Evolutionary conservation across 2,888 invertebrate species (phyloP).

Genomic region (Drosophila kambysellisi): DNA sequence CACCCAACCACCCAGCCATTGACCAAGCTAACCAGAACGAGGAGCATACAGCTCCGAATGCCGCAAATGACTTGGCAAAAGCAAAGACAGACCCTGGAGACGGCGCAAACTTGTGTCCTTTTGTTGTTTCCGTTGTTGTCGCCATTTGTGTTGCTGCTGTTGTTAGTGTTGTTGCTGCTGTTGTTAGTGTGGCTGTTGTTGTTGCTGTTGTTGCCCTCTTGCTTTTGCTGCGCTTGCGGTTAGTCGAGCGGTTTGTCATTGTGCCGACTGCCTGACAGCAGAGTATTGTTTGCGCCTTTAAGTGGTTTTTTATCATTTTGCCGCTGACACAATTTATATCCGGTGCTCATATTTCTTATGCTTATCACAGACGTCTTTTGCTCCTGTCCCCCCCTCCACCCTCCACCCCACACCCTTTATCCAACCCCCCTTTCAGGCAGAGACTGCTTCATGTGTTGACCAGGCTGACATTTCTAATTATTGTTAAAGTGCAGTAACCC

Average conservation of each 20-base stretch:
- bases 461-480: conserved; percentile 66
- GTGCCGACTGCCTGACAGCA: conserved; percentile 69
- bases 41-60: conserved; percentile 55
- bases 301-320: conserved; percentile 84
- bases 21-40: conserved; percentile 7
- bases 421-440: not conserved
- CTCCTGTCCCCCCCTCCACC: not conserved
- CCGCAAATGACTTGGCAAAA: conserved; percentile 77
- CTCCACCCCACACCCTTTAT: not conserved
- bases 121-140: conserved; percentile 75
- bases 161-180: conserved; percentile 23
- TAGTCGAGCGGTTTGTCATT: conserved; percentile 81
- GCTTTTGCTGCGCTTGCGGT: conserved; percentile 71
- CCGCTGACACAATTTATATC: conserved; percentile 85
- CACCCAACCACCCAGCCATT: conserved; percentile 7
- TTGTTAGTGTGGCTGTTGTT: conserved; percentile 37
- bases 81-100: conserved; percentile 54
- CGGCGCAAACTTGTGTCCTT: conserved; percentile 75
- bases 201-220: conserved; percentile 40
- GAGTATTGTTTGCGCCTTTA: conserved; percentile 83
- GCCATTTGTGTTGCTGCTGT: conserved; percentile 40
- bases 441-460: conserved; percentile 69
- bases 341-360: conserved; percentile 84
- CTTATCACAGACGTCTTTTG: conserved; percentile 78
- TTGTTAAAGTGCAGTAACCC: conserved; percentile 77